Conservation (phyloP, 2,888 invertebrate genomes). For the Dasysyrphus albostriatus region DNA sequence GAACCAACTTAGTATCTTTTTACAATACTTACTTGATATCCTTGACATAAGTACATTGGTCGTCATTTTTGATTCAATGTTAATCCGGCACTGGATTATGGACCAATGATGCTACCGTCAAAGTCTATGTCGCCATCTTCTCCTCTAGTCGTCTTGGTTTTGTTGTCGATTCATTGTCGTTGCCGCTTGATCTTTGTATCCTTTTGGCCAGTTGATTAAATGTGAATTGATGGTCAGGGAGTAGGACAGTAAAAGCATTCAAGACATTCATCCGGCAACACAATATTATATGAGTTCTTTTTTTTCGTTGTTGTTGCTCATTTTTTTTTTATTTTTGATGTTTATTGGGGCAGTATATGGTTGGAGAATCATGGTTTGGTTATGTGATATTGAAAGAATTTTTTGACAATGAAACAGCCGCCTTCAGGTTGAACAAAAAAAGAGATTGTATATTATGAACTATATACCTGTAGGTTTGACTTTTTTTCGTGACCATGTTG, state of each 20-base stretch:
- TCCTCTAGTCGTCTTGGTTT: neutral
- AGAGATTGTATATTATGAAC: too few relatives aligned
- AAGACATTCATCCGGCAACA: constrained; percentile 33
- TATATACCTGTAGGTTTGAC: too few relatives aligned
- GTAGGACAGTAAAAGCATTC: constrained; percentile 16
- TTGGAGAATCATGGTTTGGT: constrained; percentile 37
- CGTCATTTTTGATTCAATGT: neutral
- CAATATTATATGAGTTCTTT: constrained; percentile 33
- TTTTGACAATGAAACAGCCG: constrained; percentile 54
- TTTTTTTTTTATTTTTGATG: constrained; percentile 42
- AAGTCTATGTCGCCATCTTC: constrained; percentile 28
- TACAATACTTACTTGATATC: too few relatives aligned
- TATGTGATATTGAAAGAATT: constrained; percentile 56
- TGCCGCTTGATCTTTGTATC: constrained; percentile 67
- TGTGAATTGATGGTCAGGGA: constrained; percentile 67
- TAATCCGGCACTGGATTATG: neutral
- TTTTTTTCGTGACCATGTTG: constrained; percentile 40
- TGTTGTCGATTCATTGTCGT: neutral
- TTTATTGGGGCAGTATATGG: constrained; percentile 34
- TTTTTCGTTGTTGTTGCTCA: too few relatives aligned
- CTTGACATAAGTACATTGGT: too few relatives aligned
- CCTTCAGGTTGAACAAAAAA: neutral
- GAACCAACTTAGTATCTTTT: too few relatives aligned
- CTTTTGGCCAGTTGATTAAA: constrained; percentile 72
- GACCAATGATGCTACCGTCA: constrained; percentile 20